These are phyloP conservation scores for Pterocles burchelli DNA, from an alignment of 2,113 vertebrate genomes.

Conservation along the genomic window DNA sequence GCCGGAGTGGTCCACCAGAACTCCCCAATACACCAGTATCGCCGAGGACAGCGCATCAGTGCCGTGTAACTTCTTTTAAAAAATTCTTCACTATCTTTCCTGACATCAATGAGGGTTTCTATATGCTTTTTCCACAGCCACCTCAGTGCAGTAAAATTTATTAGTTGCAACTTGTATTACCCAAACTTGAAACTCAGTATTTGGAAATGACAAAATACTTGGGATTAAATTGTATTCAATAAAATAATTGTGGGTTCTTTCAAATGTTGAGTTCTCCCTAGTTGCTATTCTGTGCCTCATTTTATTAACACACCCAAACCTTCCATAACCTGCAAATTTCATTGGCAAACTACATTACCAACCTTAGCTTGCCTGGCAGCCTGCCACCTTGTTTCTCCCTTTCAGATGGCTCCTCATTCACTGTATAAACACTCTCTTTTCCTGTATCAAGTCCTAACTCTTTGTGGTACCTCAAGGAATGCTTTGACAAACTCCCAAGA, in stretches of 20 bases:
- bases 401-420: not conserved
- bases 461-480: not conserved
- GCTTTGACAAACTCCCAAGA: not conserved
- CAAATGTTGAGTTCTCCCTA: not conserved
- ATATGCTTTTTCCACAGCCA: not conserved
- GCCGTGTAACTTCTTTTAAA: not conserved
- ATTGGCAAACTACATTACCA: not conserved
- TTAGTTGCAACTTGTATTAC: not conserved
- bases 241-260: not conserved
- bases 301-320: not conserved
- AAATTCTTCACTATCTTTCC: not conserved
- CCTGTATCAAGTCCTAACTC: not conserved
- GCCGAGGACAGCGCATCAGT: not conserved
- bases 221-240: not conserved
- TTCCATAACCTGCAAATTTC: not conserved
- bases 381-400: not conserved
- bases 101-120: fast-evolving
- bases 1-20: not conserved
- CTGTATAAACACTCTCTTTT: not conserved
- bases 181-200: not conserved
- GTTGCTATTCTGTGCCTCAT: not conserved
- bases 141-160: not conserved
- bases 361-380: not conserved
- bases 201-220: not conserved
- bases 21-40: not conserved